phyloP scores from a whole-genome alignment of 2,888 invertebrate species.

The Dicranocentrus wangi region DNA sequence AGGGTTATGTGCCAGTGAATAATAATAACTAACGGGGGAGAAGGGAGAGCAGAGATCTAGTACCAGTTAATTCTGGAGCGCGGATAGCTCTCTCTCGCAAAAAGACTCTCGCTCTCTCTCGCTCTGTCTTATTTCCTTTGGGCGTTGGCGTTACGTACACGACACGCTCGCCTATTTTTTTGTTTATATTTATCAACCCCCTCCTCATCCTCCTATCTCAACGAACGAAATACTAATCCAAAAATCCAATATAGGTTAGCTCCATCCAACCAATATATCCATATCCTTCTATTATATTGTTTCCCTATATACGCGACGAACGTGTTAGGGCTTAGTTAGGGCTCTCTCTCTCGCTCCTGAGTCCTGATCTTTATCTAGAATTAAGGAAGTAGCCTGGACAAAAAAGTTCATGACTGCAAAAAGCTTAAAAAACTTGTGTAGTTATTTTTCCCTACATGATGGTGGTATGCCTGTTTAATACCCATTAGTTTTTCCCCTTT shows the following conservation, averaged over 20 bases:
- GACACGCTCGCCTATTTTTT: not conserved
- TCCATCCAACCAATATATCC: too few relatives aligned
- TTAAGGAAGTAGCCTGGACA: slow-evolving; percentile 26
- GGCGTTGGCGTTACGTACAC: slow-evolving; percentile 54
- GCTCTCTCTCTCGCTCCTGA: not conserved
- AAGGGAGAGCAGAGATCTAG: not conserved
- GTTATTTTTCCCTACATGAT: slow-evolving; percentile 26
- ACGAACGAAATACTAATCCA: slow-evolving; percentile 53
- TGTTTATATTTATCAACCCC: slow-evolving; percentile 51
- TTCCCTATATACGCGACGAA: too few relatives aligned
- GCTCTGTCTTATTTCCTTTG: slow-evolving; percentile 52
- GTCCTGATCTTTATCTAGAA: slow-evolving; percentile 34
- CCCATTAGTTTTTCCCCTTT: slow-evolving; percentile 56
- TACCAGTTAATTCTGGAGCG: slow-evolving; percentile 6
- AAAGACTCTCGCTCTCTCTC: too few relatives aligned
- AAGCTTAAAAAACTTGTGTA: not conserved
- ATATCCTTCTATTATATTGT: too few relatives aligned
- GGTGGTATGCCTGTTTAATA: slow-evolving; percentile 60
- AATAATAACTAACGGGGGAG: not conserved
- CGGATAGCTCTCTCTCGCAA: not conserved
- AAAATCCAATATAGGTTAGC: too few relatives aligned
- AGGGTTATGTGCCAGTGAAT: not conserved
- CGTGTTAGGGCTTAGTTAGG: too few relatives aligned
- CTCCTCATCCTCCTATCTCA: slow-evolving; percentile 34
- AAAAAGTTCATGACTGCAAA: not conserved